phyloP scores from a whole-genome alignment of 2,113 vertebrate genomes.

The Poeciliopsis occidentalis region DNA sequence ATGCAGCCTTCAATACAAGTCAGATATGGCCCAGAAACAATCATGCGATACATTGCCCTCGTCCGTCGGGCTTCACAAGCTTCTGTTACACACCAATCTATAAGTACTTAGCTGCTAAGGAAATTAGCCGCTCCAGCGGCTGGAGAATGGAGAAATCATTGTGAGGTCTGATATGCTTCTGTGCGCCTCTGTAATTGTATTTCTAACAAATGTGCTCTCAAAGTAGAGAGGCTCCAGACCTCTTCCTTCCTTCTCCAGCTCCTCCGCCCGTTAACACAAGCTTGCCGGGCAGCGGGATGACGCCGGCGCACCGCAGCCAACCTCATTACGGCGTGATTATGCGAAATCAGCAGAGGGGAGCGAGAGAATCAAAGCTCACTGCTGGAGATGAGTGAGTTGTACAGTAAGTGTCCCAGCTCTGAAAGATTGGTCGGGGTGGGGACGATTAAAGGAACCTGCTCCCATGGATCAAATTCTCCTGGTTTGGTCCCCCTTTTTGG shows the following conservation, averaged over 20 bases:
- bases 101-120: slow-evolving; percentile 72
- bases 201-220: slow-evolving; percentile 71
- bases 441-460: slow-evolving; percentile 61
- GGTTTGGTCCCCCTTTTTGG: slow-evolving; percentile 56
- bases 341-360: slow-evolving; percentile 70
- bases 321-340: slow-evolving; percentile 74
- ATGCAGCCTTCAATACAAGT: slow-evolving; percentile 12
- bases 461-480: slow-evolving; percentile 61
- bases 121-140: slow-evolving; percentile 78
- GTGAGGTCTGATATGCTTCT: slow-evolving; percentile 66
- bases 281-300: slow-evolving; percentile 22
- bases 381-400: slow-evolving; percentile 68
- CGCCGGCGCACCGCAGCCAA: slow-evolving; percentile 40
- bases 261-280: slow-evolving; percentile 31
- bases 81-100: slow-evolving; percentile 69
- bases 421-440: slow-evolving; percentile 29
- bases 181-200: slow-evolving; percentile 76
- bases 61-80: slow-evolving; percentile 38
- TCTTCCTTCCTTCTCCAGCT: slow-evolving; percentile 13
- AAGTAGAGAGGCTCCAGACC: slow-evolving; percentile 53
- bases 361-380: slow-evolving; percentile 66
- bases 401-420: slow-evolving; percentile 64
- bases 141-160: slow-evolving; percentile 78
- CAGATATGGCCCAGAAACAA: slow-evolving; percentile 57
- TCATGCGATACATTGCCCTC: slow-evolving; percentile 49